Percentiles rank a stretch among this genome's conserved stretches.
Conservation (phyloP, 2,113 vertebrate genomes). For the Megaptera novaeangliae region DNA sequence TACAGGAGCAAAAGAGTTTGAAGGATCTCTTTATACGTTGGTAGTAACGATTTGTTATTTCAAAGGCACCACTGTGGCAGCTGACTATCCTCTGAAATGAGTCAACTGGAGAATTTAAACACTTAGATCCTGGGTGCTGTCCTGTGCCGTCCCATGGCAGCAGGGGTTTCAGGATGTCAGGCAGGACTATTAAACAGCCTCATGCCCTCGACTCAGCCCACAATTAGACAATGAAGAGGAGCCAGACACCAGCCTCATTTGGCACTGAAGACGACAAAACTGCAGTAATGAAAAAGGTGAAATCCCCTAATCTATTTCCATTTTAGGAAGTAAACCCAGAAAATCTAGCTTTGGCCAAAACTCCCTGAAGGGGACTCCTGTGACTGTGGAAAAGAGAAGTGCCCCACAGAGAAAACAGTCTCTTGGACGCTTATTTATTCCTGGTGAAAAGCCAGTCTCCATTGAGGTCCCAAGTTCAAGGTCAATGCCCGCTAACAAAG, state of each 20-base stretch:
- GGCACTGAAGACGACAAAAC: neutral
- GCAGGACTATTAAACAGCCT: neutral
- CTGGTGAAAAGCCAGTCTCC: neutral
- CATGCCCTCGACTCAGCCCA: neutral
- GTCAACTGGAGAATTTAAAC: neutral
- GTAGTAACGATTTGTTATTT: neutral
- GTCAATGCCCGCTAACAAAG: slow-evolving; percentile 31
- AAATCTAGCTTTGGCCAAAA: slow-evolving; percentile 16
- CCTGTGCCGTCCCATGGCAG: neutral
- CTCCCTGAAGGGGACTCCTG: neutral
- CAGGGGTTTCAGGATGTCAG: neutral
- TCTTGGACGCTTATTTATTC: neutral
- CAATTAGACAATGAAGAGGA: neutral
- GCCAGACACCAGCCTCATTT: neutral
- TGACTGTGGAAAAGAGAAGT: neutral
- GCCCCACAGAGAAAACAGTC: neutral
- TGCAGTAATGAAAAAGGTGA: neutral
- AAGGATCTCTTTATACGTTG: neutral
- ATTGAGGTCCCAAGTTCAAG: neutral
- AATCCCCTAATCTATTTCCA: neutral
- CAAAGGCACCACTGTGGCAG: neutral
- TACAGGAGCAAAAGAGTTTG: neutral
- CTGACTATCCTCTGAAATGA: neutral
- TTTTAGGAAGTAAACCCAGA: slow-evolving; percentile 29
- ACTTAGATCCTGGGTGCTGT: neutral